Percentiles rank a stretch among this genome's conserved stretches.
Conservation (phyloP, 2,888 invertebrate species). For the Lepas anatifera region DNA sequence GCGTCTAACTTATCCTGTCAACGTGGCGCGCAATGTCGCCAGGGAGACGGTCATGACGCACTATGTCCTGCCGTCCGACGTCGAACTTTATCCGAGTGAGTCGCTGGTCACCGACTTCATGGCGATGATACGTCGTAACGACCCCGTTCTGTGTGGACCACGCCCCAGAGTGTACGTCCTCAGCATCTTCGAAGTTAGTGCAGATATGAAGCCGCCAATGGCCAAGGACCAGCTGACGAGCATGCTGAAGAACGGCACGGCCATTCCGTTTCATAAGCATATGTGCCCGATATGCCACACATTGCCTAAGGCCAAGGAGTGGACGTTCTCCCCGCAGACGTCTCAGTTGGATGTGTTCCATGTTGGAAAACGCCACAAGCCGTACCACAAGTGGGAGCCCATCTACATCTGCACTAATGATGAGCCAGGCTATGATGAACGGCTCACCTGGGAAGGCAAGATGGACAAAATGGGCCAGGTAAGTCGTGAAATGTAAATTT, state of each 20-base stretch:
- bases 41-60: conserved; percentile 68
- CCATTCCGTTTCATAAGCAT: conserved; percentile 83
- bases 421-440: conserved; percentile 79
- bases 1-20: conserved; percentile 74
- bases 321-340: conserved; percentile 55
- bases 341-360: conserved; percentile 58
- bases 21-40: conserved; percentile 80
- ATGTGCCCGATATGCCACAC: conserved; percentile 77
- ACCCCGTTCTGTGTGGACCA: conserved; percentile 46
- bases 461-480: conserved; percentile 95
- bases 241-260: conserved; percentile 62
- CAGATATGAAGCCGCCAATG: conserved; percentile 26
- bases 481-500: no score
- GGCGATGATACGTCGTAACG: conserved; percentile 54
- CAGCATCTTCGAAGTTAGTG: conserved; percentile 69
- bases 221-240: conserved; percentile 53
- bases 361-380: conserved; percentile 65
- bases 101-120: conserved; percentile 66
- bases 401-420: conserved; percentile 82
- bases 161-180: conserved; percentile 67
- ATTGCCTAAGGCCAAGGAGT: conserved; percentile 50
- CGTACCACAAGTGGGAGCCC: conserved; percentile 79
- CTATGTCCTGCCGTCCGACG: conserved; percentile 73
- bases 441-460: conserved; percentile 88
- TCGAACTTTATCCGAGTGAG: conserved; percentile 80